Percentiles rank a stretch among this genome's conserved stretches.
These are phyloP conservation scores for Indicator maculatus DNA, from an alignment of 2,113 vertebrate genomes.

Conservation along the genomic window DNA sequence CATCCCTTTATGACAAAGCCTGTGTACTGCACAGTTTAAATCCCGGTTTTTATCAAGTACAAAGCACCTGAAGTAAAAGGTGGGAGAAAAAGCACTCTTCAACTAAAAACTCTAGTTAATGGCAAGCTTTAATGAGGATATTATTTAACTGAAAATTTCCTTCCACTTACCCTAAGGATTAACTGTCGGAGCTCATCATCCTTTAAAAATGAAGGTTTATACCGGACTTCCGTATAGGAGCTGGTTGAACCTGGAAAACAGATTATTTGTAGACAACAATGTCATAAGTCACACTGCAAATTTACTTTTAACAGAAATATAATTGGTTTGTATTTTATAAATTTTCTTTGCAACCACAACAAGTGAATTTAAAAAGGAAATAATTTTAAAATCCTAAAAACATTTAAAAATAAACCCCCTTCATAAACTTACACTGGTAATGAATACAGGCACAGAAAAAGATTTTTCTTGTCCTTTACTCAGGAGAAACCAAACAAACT, in stretches of 20 bases:
- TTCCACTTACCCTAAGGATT: constrained; percentile 82
- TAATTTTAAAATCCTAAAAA: background rate
- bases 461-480: background rate
- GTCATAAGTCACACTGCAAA: background rate
- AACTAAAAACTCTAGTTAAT: background rate
- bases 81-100: background rate
- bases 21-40: background rate
- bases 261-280: background rate
- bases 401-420: background rate
- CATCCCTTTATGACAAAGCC: background rate
- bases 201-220: constrained; percentile 88
- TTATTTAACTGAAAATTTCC: background rate
- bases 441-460: background rate
- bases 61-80: background rate
- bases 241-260: constrained; percentile 78
- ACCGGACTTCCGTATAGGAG: constrained; percentile 82
- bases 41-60: background rate
- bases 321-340: background rate
- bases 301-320: background rate
- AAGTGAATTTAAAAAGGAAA: background rate
- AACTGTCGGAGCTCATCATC: constrained; percentile 88
- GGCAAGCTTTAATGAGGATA: background rate
- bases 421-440: background rate
- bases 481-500: background rate
- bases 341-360: background rate